Evolutionary conservation across 2,113 vertebrate species (phyloP), one percentile per base, ranked within the genome.

Genomic region (Corythaeola cristata): DNA sequence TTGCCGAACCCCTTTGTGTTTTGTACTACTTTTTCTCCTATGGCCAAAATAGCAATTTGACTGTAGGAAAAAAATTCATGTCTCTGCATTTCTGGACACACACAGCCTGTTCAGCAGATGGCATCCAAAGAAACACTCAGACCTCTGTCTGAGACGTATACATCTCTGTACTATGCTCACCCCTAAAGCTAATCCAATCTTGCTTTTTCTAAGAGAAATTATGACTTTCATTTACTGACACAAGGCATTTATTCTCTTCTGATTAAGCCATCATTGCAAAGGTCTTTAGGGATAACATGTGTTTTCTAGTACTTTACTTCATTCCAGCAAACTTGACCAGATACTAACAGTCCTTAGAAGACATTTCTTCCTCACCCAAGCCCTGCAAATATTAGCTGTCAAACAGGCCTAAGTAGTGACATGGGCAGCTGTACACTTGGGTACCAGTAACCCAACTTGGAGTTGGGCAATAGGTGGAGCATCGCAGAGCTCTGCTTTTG

Each of bases 91-190:
- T 63, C 75, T 90, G 71, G 63, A 22, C 45, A 92, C 67, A 86
- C 24, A 66, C 33, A 74, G 68, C 45, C 55, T 88, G 50, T 62
- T 82, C 47, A 62, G 49, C 79, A 83, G 62, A 68, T 73, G 71
- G 23, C n/a, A 84, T 41, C 53, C 63, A 77, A 50, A 86, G 75
- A 94, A 73, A 58, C 32, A 45, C 41, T 83, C 32, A 55, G 63
- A 33, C 68, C 32, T 89, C 56, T 90, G 21, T 76, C 53, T 77
- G 64, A 90, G 68, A 76, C 84, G 32, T 89, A 74, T 81, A 41
- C 14, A 11, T 32, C 26, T 84, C 67, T 22, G 6, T 80, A 20
- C n/a, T n/a, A 71, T 0, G 1, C 30, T 84, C 6, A 2, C 33
- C 23, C 19, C 68, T 64, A 72, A 47, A 86, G 8, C 32, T 71